Conservation (phyloP, 1,140 invertebrate genomes). For the Anthonomus grandis region DNA sequence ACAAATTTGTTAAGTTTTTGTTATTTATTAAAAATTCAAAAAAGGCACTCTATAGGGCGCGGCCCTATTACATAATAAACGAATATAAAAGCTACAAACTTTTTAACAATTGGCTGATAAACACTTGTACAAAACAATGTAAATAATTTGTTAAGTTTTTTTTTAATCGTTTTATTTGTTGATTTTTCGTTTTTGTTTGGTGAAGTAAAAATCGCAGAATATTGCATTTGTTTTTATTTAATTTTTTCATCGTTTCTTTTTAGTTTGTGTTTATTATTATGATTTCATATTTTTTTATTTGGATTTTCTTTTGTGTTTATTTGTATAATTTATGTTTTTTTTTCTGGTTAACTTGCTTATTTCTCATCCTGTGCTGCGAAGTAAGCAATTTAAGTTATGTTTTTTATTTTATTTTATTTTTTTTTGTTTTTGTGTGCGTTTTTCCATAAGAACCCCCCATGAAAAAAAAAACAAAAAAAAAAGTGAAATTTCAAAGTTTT, state of each 20-base stretch:
- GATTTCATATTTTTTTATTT: conserved; percentile 17
- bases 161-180: conserved; percentile 21
- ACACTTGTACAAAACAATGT: too few relatives aligned
- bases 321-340: conserved; percentile 14
- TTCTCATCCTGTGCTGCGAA: not conserved
- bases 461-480: conserved; percentile 16
- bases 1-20: too few relatives aligned
- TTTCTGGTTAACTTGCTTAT: conserved; percentile 5
- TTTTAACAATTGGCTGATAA: too few relatives aligned
- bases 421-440: conserved; percentile 22
- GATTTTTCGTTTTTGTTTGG: conserved; percentile 27
- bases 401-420: conserved; percentile 8
- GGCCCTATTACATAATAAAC: too few relatives aligned
- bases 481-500: not conserved
- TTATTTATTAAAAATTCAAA: too few relatives aligned
- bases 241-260: conserved; percentile 11
- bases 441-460: conserved; percentile 11
- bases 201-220: conserved; percentile 25
- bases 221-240: conserved; percentile 4
- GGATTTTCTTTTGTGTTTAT: conserved; percentile 9
- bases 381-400: not conserved
- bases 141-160: too few relatives aligned
- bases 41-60: too few relatives aligned
- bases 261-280: conserved; percentile 8
- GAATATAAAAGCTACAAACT: too few relatives aligned